These are phyloP conservation scores for Chrysemys picta DNA, from an alignment of 2,113 vertebrate species.

Conservation along the genomic window DNA sequence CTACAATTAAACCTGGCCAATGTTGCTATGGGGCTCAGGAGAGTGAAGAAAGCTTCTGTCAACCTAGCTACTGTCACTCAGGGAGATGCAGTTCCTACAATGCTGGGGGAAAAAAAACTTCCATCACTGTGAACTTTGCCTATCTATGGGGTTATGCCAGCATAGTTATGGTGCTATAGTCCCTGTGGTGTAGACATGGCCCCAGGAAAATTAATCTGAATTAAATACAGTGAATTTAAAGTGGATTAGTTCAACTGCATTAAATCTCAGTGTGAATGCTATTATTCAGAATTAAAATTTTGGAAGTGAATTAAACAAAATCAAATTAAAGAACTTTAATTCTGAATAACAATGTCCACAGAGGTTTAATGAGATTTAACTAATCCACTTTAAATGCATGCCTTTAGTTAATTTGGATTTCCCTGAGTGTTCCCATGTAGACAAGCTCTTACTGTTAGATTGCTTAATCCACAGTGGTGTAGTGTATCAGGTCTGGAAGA, in stretches of 20 bases:
- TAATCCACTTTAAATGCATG: neutral
- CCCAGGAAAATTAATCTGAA: neutral
- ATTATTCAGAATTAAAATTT: neutral
- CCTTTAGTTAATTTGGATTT: neutral
- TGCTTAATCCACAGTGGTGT: neutral
- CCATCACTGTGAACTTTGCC: neutral
- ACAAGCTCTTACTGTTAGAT: neutral
- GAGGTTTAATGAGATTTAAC: neutral
- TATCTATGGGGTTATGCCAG: neutral
- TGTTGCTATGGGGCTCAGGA: too few species aligned
- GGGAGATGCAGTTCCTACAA: neutral
- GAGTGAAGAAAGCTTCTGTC: too few species aligned
- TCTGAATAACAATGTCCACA: neutral
- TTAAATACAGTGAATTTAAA: neutral
- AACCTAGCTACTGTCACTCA: neutral
- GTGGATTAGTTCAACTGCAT: neutral
- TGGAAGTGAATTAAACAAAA: neutral
- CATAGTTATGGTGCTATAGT: neutral
- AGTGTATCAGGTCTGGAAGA: neutral
- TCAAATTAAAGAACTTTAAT: neutral
- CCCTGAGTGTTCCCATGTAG: neutral
- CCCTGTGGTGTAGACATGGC: neutral
- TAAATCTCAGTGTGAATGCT: neutral
- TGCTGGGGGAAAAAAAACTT: neutral
- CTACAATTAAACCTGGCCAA: neutral